phyloP scores from a whole-genome alignment of 1,140 invertebrate species.

The Brachionus calyciflorus region DNA sequence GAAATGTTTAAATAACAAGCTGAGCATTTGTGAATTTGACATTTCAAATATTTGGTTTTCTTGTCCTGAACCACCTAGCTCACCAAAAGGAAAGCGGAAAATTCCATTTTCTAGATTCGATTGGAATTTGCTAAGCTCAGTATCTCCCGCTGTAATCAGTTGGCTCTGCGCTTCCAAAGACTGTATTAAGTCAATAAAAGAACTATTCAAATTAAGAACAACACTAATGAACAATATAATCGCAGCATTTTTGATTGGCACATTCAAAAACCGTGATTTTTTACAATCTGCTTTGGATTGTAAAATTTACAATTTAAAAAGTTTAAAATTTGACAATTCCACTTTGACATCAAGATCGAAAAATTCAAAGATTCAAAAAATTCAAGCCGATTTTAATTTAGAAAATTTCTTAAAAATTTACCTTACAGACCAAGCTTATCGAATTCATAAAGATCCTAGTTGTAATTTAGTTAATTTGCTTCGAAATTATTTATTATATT shows the following conservation, averaged over 20 bases:
- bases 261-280: not conserved
- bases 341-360: slow-evolving; percentile 2
- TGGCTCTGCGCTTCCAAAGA: slow-evolving; percentile 42
- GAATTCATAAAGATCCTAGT: slow-evolving; percentile 19
- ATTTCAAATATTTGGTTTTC: slow-evolving; percentile 43
- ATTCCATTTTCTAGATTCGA: slow-evolving; percentile 41
- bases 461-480: slow-evolving; percentile 17
- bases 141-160: slow-evolving; percentile 21
- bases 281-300: not conserved
- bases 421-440: not conserved
- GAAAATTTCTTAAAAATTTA: slow-evolving; percentile 20
- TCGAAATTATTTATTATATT: slow-evolving; percentile 28
- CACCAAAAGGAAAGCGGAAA: slow-evolving; percentile 33
- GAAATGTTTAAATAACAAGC: not conserved
- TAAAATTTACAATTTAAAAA: slow-evolving; percentile 6
- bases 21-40: slow-evolving; percentile 40
- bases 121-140: slow-evolving; percentile 43
- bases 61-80: slow-evolving; percentile 33
- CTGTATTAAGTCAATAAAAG: not conserved
- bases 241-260: not conserved
- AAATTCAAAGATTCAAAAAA: not conserved
- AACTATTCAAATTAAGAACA: not conserved
- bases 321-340: not conserved
- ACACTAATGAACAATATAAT: not conserved
- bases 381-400: not conserved